Conservation (phyloP, 2,113 vertebrate species). For the Cyphomyrus plagiostoma region DNA sequence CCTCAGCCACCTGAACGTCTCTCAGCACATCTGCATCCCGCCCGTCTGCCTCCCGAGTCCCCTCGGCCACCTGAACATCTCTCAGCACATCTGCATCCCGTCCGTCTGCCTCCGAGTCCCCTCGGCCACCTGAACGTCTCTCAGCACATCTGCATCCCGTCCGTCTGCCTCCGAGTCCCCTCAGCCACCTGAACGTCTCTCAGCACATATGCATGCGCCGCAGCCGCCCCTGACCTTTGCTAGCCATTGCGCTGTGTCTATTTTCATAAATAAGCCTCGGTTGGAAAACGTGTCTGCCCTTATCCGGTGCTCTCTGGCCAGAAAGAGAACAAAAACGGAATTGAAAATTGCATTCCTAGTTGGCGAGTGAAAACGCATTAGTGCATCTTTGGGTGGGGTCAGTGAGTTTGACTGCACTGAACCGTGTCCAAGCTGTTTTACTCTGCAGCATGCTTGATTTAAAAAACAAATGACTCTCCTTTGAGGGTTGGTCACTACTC, state of each 20-base stretch:
- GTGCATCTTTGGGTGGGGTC: conserved; percentile 23
- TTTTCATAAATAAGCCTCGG: not conserved
- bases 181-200: not conserved
- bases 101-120: too few species aligned
- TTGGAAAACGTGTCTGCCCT: conserved; percentile 24
- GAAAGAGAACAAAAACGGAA: conserved; percentile 17
- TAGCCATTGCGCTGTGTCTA: not conserved
- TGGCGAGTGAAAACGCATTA: conserved; percentile 33
- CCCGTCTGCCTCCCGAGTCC: too few species aligned
- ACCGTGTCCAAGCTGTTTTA: not conserved
- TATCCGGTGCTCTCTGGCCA: not conserved
- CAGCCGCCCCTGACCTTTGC: not conserved
- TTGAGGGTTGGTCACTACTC: not conserved
- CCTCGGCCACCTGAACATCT: too few species aligned
- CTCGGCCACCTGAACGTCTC: too few species aligned
- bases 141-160: conserved; percentile 8
- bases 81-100: conserved; percentile 9
- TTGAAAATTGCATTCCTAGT: conserved; percentile 26
- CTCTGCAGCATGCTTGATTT: not conserved
- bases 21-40: conserved; percentile 9
- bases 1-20: too few species aligned
- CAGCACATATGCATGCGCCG: not conserved
- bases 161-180: too few species aligned
- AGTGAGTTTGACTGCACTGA: conserved; percentile 26
- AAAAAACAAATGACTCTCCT: conserved; percentile 8